phyloP scores from a whole-genome alignment of 2,888 invertebrate species.

The Nomada fucata region DNA sequence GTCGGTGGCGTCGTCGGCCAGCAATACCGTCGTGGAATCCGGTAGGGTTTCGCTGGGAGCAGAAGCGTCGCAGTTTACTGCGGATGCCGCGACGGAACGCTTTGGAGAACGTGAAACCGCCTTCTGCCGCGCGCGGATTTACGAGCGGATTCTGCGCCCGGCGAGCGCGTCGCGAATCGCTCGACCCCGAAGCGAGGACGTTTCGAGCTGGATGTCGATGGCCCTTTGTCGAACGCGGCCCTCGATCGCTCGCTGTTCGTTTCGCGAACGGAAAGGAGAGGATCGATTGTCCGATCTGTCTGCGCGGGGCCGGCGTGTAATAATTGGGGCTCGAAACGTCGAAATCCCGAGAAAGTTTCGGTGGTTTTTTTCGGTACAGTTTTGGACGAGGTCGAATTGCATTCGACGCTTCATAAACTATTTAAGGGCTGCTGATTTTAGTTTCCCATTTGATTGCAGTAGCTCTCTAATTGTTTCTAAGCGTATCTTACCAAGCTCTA shows the following conservation, averaged over 20 bases:
- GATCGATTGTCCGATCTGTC: background rate
- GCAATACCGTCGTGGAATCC: slow-evolving; percentile 62
- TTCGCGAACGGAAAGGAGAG: background rate
- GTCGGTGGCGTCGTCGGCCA: slow-evolving; percentile 36
- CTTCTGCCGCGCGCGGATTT: slow-evolving; percentile 61
- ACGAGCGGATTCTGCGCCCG: slow-evolving; percentile 64
- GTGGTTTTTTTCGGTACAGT: too few species aligned
- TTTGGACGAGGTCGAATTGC: too few species aligned
- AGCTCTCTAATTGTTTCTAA: too few species aligned
- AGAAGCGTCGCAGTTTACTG: slow-evolving; percentile 63
- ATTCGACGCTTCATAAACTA: too few species aligned
- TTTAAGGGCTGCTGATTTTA: too few species aligned
- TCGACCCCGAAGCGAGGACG: slow-evolving; percentile 40
- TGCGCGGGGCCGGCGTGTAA: too few species aligned
- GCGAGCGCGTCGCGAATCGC: slow-evolving; percentile 60
- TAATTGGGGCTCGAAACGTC: too few species aligned
- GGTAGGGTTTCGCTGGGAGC: slow-evolving; percentile 64
- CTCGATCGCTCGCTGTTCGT: background rate
- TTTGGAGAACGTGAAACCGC: slow-evolving; percentile 65
- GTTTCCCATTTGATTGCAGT: too few species aligned
- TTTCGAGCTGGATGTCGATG: slow-evolving; percentile 23
- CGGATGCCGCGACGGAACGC: slow-evolving; percentile 58
- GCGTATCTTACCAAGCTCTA: too few species aligned
- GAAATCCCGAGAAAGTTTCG: too few species aligned
- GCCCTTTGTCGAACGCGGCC: slow-evolving; percentile 31